Evolutionary conservation across 2,888 invertebrate species (phyloP), one percentile per base, ranked within the genome.

Genomic region (Agonopterix alstromeriana): DNA sequence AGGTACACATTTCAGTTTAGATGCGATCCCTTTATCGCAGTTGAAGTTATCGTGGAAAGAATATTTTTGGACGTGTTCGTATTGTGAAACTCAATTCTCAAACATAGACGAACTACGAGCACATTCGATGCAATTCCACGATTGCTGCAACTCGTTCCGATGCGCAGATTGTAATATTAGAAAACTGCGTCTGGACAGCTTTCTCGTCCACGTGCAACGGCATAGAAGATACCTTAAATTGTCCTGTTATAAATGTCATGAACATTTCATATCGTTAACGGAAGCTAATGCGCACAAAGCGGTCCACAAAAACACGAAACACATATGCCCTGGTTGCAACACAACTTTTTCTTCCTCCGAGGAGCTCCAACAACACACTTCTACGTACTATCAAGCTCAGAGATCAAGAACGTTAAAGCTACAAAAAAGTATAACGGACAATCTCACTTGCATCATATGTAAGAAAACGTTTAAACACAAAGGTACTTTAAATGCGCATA

Each of bases 101-200:
- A 67, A 55, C 1, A 51, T 77, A 2, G 67, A 75, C 0, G 82
- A 82, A 38, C 69, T 93, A 11, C 83, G 89, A 49, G 77, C 78
- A 5, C 93, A 94, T 70, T 91, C 91, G 35, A 82, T 90, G 55
- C 78, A 84, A 40, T 85, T 86, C 48, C 93, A 93, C 60, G 88
- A 90, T 49, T 89, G 90, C 53, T 88, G 90, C 46, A 89, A 92
- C 10, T 89, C 91, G 42, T 93, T 90, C 63, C 85, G 90, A 61
- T 94, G 94, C 63, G 90, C 90, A 0, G 91, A 93, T 59, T 94
- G 94, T 57, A 78, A 79, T 43, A 56, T 61, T 1, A 66, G 73
- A 2, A 83, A 76, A 48, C 49, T 77, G 40, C 50, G 62, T 9
- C 58, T 84, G 0, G 70, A 81, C 12, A 67, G 58, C 10, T 83